Percentiles rank a stretch among this genome's conserved stretches.
These are phyloP conservation scores for Chlorodrepanis virens DNA, from an alignment of 2,113 vertebrate genomes.

Conservation along the genomic window DNA sequence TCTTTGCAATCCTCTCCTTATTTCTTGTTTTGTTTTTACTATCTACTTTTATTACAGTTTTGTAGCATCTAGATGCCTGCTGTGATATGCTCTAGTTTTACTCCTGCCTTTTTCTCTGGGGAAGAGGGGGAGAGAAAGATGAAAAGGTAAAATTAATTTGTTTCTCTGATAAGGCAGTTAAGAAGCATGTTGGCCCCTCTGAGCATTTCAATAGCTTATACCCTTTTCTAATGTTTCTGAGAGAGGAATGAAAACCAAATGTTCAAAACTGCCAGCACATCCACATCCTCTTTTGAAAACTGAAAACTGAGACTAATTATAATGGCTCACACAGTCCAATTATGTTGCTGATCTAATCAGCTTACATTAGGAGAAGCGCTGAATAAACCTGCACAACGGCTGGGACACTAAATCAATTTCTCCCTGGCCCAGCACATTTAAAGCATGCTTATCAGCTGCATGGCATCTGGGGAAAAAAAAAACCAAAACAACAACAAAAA, in stretches of 20 bases:
- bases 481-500: background rate
- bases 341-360: constrained; percentile 55
- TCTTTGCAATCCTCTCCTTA: background rate
- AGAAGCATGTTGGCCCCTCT: background rate
- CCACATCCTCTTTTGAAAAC: constrained; percentile 29
- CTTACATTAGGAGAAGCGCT: background rate
- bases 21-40: constrained; percentile 11
- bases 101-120: background rate
- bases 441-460: background rate
- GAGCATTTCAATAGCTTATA: constrained; percentile 27
- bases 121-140: constrained; percentile 12
- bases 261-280: constrained; percentile 28
- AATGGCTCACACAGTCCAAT: constrained; percentile 29
- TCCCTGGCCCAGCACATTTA: constrained; percentile 15
- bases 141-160: constrained; percentile 57
- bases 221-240: constrained; percentile 31
- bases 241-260: constrained; percentile 22
- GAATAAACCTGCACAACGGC: constrained; percentile 47
- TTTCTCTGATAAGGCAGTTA: constrained; percentile 22
- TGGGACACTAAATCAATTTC: constrained; percentile 7
- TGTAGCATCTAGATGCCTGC: constrained; percentile 1
- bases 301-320: constrained; percentile 49
- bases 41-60: constrained; percentile 16
- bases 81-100: constrained; percentile 16
- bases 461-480: background rate